Base-by-base conservation (phyloP, 1,140 invertebrate genomes). In the Drosophila prosaltans region DNA sequence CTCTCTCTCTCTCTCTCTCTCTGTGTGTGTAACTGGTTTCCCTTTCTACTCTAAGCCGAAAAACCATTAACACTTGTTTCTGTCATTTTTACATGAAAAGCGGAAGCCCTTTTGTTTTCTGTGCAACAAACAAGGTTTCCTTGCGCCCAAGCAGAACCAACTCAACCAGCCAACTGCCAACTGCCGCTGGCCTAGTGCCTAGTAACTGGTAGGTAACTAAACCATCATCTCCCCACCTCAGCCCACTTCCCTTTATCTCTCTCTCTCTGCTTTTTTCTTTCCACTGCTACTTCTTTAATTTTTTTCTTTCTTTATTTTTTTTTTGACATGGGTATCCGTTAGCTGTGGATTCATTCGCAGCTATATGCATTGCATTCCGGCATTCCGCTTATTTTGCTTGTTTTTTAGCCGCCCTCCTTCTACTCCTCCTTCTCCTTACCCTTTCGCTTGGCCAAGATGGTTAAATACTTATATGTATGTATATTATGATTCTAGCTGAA, bases 41-140 rank as follows among this genome's bases (percentile, higher is more conserved):
- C 11, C 48, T 11, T 26, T 62, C 10, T 26, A 3, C 5, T 69
- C 80, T 88, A 82, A 88, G 69, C 83, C 79, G 69, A 80, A 86
- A 51, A 86, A 88, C 83, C 83, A 86, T 86, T 86, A 86, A 86
- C 83, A 88, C 83, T 86, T 86, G 83, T 86, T 86, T 86, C 83
- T 86, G 83, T 86, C 83, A 88, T 82, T 86, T 51, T 88, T 88
- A 82, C 80, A 86, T 88, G 83, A 82, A 82, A 88, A 88, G 83
- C 83, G 83, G 83, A 86, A 86, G 76, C 83, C 83, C 83, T 82
- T 86, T 86, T 86, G 83, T 86, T 82, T 51, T 86, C 83, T 88
- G 83, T 86, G 83, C 84, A 86, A 82, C 83, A 86, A 88, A 82
- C 83, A 86, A 86, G 83, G 45, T 86, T 86, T 88, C 69, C 76